Percentiles rank a stretch among this genome's conserved stretches.
phyloP scores from a whole-genome alignment of 2,113 vertebrate genomes.

The Cairina moschata region DNA sequence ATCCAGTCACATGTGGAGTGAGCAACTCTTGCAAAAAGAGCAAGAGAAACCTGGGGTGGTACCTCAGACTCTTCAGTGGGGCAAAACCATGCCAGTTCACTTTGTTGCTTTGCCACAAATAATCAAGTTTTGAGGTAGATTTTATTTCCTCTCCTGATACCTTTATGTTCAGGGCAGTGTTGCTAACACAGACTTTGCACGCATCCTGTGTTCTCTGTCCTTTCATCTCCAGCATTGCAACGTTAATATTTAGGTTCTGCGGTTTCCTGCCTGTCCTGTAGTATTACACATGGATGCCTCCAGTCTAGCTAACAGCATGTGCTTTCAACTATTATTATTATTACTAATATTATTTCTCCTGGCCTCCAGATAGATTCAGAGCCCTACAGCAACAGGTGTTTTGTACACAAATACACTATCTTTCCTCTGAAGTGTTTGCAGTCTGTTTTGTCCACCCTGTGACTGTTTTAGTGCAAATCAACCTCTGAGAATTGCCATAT shows the following conservation, averaged over 20 bases:
- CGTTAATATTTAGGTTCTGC: neutral
- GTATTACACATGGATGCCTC: neutral
- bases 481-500: neutral
- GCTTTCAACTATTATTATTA: neutral
- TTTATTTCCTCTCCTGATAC: neutral
- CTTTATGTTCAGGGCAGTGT: neutral
- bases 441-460: neutral
- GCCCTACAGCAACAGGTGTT: neutral
- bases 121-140: neutral
- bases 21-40: neutral
- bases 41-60: neutral
- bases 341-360: neutral
- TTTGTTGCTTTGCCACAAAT: neutral
- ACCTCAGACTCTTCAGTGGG: neutral
- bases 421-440: neutral
- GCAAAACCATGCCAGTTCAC: neutral
- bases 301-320: neutral
- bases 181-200: neutral
- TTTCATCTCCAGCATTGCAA: constrained; percentile 17
- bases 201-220: neutral
- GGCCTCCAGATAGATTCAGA: neutral
- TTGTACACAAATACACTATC: neutral
- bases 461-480: neutral
- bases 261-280: neutral
- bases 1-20: accelerated